Percentiles rank a stretch among this genome's conserved stretches.
phyloP scores from a whole-genome alignment of 2,797 vertebrate species.

The Brachyrhaphis roseni region DNA sequence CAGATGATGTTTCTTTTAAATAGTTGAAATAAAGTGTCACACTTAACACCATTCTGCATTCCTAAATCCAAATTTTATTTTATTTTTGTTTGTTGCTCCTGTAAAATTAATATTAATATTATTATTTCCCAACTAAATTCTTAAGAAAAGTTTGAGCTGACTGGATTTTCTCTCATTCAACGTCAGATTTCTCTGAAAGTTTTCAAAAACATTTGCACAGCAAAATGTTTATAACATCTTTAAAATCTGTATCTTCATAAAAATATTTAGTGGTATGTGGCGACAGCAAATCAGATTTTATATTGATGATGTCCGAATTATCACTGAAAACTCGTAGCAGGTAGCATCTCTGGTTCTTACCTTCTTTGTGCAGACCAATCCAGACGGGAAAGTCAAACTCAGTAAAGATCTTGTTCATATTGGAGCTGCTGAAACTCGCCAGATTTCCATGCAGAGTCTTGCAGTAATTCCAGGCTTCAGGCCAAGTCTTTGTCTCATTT shows the following conservation, averaged over 20 bases:
- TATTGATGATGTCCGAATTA: background rate
- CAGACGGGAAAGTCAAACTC: constrained; percentile 26
- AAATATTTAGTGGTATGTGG: background rate
- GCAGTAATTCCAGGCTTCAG: constrained; percentile 26
- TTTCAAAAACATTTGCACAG: background rate
- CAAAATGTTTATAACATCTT: background rate
- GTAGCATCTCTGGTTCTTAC: constrained; percentile 15
- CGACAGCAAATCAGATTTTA: constrained; percentile 4
- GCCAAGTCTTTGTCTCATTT: constrained; percentile 6
- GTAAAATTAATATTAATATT: no score
- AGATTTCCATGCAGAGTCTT: rapidly evolving
- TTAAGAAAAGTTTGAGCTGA: background rate
- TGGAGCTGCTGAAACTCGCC: background rate
- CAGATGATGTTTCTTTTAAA: no score
- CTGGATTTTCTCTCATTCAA: background rate
- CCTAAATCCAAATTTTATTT: no score
- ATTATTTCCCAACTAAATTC: no score
- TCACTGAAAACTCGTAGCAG: background rate
- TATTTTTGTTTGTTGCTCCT: no score
- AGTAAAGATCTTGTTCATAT: rapidly evolving
- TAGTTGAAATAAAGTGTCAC: no score
- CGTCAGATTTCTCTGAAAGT: background rate
- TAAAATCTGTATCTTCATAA: background rate
- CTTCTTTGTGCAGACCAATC: constrained; percentile 42
- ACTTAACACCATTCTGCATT: no score